Conservation (phyloP, 2,888 invertebrate genomes). For the Chrysolina haemoptera region DNA sequence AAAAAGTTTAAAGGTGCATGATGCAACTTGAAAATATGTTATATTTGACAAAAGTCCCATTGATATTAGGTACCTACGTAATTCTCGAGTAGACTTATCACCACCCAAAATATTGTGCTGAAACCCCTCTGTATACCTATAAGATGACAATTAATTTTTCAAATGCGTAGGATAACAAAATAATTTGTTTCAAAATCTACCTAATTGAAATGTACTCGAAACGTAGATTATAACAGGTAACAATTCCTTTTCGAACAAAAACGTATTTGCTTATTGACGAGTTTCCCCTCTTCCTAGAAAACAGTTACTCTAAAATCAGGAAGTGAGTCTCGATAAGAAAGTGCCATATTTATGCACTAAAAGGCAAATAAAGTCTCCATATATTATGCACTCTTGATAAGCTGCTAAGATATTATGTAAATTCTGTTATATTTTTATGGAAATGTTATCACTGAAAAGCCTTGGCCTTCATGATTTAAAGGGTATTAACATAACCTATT, state of each 20-base stretch:
- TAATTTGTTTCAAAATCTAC: background rate
- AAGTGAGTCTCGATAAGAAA: conserved; percentile 25
- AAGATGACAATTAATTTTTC: too few species aligned
- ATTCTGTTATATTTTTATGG: conserved; percentile 33
- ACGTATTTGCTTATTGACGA: background rate
- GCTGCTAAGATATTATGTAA: conserved; percentile 40
- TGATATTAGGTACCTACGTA: too few species aligned
- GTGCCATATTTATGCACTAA: conserved; percentile 24
- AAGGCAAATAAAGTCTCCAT: conserved; percentile 25
- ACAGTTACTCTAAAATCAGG: background rate
- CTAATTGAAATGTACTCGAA: background rate
- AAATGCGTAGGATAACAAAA: too few species aligned
- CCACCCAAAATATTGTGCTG: too few species aligned
- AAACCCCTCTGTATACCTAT: too few species aligned
- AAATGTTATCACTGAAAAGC: conserved; percentile 31
- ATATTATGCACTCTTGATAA: conserved; percentile 40
- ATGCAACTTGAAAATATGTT: too few species aligned
- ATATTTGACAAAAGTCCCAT: too few species aligned
- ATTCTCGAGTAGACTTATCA: too few species aligned
- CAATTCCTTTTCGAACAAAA: background rate
- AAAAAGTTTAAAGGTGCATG: too few species aligned
- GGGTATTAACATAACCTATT: conserved; percentile 22
- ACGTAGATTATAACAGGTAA: background rate
- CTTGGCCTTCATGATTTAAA: conserved; percentile 34
- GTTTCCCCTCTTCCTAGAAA: background rate